Conservation (phyloP, 92 coral and sea anemone genomes). For the Phymanthus crucifer region DNA sequence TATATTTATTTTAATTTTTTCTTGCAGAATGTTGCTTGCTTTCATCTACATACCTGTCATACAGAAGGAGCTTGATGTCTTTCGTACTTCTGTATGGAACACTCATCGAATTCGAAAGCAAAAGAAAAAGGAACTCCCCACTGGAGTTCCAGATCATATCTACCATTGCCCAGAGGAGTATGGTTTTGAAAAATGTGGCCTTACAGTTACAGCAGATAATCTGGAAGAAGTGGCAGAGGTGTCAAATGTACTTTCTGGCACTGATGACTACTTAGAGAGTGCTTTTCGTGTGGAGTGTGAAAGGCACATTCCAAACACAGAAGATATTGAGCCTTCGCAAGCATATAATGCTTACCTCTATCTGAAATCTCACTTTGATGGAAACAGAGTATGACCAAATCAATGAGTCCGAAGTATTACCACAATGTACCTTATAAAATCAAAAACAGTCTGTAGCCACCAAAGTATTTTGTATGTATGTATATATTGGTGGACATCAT, state of each 20-base stretch:
- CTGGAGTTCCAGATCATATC: constrained; percentile 69
- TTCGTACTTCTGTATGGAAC: constrained; percentile 45
- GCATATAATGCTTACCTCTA: constrained; percentile 30
- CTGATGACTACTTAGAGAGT: constrained; percentile 40
- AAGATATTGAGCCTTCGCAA: constrained; percentile 46
- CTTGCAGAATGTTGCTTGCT: constrained; percentile 46
- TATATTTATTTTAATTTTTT: no score
- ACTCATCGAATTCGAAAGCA: constrained; percentile 42
- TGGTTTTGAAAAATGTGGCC: constrained; percentile 66
- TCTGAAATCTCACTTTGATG: constrained; percentile 25
- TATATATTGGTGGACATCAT: constrained; percentile 4
- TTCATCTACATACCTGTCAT: constrained; percentile 48
- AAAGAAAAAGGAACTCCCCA: constrained; percentile 57
- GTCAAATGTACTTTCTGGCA: constrained; percentile 51
- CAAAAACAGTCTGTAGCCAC: constrained; percentile 1
- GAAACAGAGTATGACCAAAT: neutral
- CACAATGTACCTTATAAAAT: neutral
- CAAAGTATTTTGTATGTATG: constrained; percentile 3
- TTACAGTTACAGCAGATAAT: constrained; percentile 50
- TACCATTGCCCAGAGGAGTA: constrained; percentile 45
- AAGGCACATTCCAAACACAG: constrained; percentile 57
- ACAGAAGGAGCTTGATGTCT: constrained; percentile 41
- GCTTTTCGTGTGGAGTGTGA: constrained; percentile 47
- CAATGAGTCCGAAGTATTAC: neutral
- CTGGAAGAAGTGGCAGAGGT: constrained; percentile 62